Base-by-base conservation (phyloP, 2,797 vertebrate genomes). In the Acanthiza pusilla region DNA sequence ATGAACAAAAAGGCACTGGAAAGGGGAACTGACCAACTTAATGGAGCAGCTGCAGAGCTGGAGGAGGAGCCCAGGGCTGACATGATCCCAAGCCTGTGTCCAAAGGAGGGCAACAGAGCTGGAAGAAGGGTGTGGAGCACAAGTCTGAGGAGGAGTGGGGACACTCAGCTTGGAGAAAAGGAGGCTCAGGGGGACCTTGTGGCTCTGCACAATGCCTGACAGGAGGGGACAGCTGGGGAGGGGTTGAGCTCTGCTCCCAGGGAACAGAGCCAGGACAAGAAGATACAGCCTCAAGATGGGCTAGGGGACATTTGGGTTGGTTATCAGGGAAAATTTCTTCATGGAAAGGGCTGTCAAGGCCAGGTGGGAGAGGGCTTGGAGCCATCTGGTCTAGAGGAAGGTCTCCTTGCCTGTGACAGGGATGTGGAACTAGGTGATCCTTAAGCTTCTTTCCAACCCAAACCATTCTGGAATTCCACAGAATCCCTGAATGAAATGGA, bases 31-130 rank as follows among this genome's bases (percentile, higher is more conserved):
- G 14, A 34, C 14, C 4, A 13, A 7, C 7, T 1, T 1, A 2
- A 34, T 1, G 5, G 60, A 3, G 16, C 4, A 1, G 23, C 27
- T 12, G n/a, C 30, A 18, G 40, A 30, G 30, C 48, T 77, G 71
- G 8, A 23, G 23, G 45, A 55, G 62, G 25, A 80, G n/a, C 61
- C 40, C 11, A 2, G 25, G 32, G 26, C 19, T 32, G 13, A 30
- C 0, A 0, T 2, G 11, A 11, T 3, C 22, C 20, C 36, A 60
- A 32, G 48, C 10, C 55, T 14, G 15, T 32, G 48, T 30, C 42
- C 55, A 36, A 14, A 61, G 48, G 18, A 34, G 38, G 23, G 40
- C 29, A 38, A 1, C 13, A 11, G 60, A 61, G 70, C 12, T 61
- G 61, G 27, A 16, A 16, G 26, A 36, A 54, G 40, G 47, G 32